Evolutionary conservation across 2,888 invertebrate genomes (phyloP).

Genomic region (Melangyna quadrimaculata): DNA sequence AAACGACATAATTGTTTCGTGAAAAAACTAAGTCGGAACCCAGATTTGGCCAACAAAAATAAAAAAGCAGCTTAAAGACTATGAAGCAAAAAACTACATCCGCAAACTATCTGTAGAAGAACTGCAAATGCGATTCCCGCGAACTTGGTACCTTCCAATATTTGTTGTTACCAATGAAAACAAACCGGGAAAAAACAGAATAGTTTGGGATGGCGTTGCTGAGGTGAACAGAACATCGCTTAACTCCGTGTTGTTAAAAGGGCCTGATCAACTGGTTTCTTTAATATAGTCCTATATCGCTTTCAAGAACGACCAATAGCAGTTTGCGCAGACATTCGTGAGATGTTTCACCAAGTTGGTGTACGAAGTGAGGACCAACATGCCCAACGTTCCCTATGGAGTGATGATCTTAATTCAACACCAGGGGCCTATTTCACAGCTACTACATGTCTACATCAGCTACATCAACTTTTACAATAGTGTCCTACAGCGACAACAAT

Average conservation of each 20-base stretch:
- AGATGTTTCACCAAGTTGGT: slow-evolving; percentile 74
- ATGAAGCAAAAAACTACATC: background rate
- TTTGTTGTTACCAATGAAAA: slow-evolving; percentile 62
- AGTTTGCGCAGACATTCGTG: slow-evolving; percentile 74
- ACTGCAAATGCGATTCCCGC: slow-evolving; percentile 23
- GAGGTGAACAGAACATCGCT: slow-evolving; percentile 39
- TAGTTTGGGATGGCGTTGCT: slow-evolving; percentile 76
- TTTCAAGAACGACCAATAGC: slow-evolving; percentile 76
- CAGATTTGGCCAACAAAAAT: background rate
- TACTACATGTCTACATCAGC: too few relatives aligned
- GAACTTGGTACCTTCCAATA: slow-evolving; percentile 74
- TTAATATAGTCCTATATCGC: slow-evolving; percentile 76
- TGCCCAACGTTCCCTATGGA: slow-evolving; percentile 75
- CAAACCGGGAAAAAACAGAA: slow-evolving; percentile 73
- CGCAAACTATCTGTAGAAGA: background rate
- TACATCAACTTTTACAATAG: too few relatives aligned
- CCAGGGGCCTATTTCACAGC: too few relatives aligned
- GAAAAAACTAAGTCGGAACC: slow-evolving; percentile 51
- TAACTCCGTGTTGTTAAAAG: slow-evolving; percentile 73
- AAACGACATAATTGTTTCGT: slow-evolving; percentile 62
- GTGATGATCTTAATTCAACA: slow-evolving; percentile 24
- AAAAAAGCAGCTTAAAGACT: slow-evolving; percentile 11
- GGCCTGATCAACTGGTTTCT: slow-evolving; percentile 75
- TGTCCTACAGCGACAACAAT: too few relatives aligned
- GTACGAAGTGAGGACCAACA: slow-evolving; percentile 71